Base-by-base conservation (phyloP, 2,888 invertebrate species). In the Drosophila fungiperda region DNA sequence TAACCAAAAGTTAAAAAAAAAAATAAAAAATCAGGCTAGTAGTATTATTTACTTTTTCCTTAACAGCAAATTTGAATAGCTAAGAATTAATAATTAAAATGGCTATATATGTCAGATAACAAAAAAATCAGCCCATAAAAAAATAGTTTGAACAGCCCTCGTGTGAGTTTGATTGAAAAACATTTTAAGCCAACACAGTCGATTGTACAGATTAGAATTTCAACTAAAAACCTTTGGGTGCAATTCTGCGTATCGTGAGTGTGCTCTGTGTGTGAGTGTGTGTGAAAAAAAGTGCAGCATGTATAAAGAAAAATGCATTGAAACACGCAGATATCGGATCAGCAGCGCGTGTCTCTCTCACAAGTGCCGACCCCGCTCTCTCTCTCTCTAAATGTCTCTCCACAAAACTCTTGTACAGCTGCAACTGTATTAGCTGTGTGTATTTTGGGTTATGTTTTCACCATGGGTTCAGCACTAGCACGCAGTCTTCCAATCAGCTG, bases 321-420 rank as follows among this genome's bases (percentile, higher is more conserved):
- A 17, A 60, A 38, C 33, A 53, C 5, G 42, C 40, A 35, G 40
- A 42, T 48, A 50, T 68, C 54, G 36, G 62, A 55, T 59, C 54
- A 70, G 55, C 72, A 70, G 59, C 72, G 72, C 60, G 61, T 73
- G 74, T 53, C 55, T 61, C 72, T 71, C 65, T 73, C 67, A 33
- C 36, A n/a, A 32, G 12, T 35, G 12, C 2, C 8, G 9, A 48
- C 12, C 54, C 35, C 26, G 12, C 17, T 29, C 12, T 29, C 40
- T 49, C 55, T n/a, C 26, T 29, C 20, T 26, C 32, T 52, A 49
- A 12, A 32, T 57, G 36, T 20, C 26, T 52, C 17, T 23, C 17
- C 20, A 1, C 17, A 57, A 17, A 42, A 40, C 57, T 42, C 20
- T 15, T 29, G 20, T 29, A 40, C n/a, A 29, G 12, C 29, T 57